phyloP scores from a whole-genome alignment of 1,140 invertebrate genomes.

The Drosophila ambigua region DNA sequence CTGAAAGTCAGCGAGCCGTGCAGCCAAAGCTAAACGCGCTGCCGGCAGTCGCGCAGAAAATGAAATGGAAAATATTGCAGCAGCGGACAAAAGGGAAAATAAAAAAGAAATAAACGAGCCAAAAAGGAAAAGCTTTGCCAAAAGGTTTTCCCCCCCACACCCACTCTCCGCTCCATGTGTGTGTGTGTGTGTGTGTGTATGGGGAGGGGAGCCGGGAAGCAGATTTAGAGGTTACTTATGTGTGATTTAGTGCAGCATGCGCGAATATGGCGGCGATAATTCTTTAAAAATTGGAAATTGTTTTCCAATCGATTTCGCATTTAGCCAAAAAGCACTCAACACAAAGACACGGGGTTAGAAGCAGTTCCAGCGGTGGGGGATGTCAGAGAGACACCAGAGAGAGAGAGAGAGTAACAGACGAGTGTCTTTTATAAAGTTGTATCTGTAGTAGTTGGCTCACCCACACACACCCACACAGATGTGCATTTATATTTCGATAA shows the following conservation, averaged over 20 bases:
- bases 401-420: conserved; percentile 15
- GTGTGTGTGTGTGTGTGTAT: conserved; percentile 24
- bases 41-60: conserved; percentile 69
- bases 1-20: conserved; percentile 66
- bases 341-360: conserved; percentile 22
- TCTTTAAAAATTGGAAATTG: conserved; percentile 84
- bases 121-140: conserved; percentile 74
- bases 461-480: not conserved
- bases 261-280: conserved; percentile 84
- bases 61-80: conserved; percentile 80
- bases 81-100: conserved; percentile 55
- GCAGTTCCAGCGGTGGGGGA: not conserved
- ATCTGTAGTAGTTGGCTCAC: conserved; percentile 33
- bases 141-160: conserved; percentile 53
- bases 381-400: conserved; percentile 5
- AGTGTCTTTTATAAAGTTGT: conserved; percentile 66
- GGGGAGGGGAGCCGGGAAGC: conserved; percentile 51
- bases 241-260: conserved; percentile 83
- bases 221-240: conserved; percentile 84
- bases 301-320: conserved; percentile 84
- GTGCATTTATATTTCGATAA: conserved; percentile 55
- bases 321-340: conserved; percentile 79
- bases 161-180: conserved; percentile 7
- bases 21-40: conserved; percentile 72
- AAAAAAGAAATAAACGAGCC: conserved; percentile 77